Percentiles rank a stretch among this genome's conserved stretches.
phyloP scores from a whole-genome alignment of 2,888 invertebrate genomes.

The Tethea ocularis region DNA sequence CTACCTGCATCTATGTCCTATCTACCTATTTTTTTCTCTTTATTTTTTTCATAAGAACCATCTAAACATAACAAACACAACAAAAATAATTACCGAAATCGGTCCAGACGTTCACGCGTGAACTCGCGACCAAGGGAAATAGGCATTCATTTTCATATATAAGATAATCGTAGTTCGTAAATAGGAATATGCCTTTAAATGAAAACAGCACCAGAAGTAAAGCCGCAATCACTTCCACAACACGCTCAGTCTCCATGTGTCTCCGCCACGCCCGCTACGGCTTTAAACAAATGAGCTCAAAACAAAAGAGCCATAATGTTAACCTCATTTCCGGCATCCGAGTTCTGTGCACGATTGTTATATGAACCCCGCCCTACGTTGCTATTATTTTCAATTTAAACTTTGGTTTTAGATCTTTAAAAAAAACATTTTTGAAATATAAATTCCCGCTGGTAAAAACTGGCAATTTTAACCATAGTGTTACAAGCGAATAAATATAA shows the following conservation, averaged over 20 bases:
- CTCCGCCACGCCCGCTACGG: conserved; percentile 21
- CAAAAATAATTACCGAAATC: no score
- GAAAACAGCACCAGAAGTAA: background rate
- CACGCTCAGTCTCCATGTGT: background rate
- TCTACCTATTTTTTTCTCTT: no score
- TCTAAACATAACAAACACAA: no score
- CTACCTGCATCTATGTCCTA: no score
- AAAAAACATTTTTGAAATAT: background rate
- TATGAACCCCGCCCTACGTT: background rate
- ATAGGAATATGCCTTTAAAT: background rate
- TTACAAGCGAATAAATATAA: no score
- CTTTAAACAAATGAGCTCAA: conserved; percentile 24
- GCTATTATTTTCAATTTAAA: conserved; percentile 6
- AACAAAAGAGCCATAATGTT: conserved; percentile 20
- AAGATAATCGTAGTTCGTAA: background rate
- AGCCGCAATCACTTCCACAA: background rate
- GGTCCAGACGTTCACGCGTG: no score
- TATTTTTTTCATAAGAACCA: no score
- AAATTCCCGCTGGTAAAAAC: background rate
- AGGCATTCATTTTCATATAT: no score
- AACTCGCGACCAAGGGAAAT: no score
- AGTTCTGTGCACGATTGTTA: conserved; percentile 2
- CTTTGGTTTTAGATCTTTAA: background rate
- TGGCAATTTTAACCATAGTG: background rate
- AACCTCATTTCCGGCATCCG: conserved; percentile 1